A percentile compares a stretch with the other conserved stretches of the same genome.
Evolutionary conservation across 2,888 invertebrate genomes (phyloP).

Genomic region (Melipona beecheii): DNA sequence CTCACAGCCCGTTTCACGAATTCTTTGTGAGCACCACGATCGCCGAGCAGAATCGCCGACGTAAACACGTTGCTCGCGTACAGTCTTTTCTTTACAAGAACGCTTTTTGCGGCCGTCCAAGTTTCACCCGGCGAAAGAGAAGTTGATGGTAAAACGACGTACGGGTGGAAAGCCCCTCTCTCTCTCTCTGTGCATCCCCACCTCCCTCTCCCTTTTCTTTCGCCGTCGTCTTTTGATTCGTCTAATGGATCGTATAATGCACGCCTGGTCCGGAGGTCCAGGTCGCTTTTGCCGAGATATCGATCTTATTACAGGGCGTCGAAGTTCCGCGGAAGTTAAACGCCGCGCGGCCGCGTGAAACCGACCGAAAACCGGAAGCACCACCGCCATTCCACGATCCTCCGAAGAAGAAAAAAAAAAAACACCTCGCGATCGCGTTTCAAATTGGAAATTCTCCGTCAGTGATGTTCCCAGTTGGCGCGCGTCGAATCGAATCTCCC

Average conservation of each 20-base stretch:
- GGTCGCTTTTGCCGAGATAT: conserved; percentile 49
- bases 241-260: conserved; percentile 68
- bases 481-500: no score
- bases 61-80: conserved; percentile 23
- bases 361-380: conserved; percentile 44
- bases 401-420: conserved; percentile 11
- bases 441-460: conserved; percentile 16
- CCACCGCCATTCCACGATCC: not conserved
- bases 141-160: conserved; percentile 37
- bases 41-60: not conserved
- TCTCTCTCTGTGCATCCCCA: not conserved
- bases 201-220: not conserved
- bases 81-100: conserved; percentile 12
- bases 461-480: no score
- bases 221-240: conserved; percentile 60
- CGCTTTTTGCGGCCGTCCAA: conserved; percentile 31
- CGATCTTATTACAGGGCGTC: conserved; percentile 60
- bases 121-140: conserved; percentile 27
- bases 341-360: conserved; percentile 30
- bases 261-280: conserved; percentile 47
- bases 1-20: not conserved
- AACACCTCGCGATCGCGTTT: not conserved
- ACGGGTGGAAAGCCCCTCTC: conserved; percentile 14
- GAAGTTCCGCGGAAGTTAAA: conserved; percentile 48
- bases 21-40: not conserved